Evolutionary conservation across 2,113 vertebrate genomes (phyloP).

Genomic region (Phyllopteryx taeniolatus): DNA sequence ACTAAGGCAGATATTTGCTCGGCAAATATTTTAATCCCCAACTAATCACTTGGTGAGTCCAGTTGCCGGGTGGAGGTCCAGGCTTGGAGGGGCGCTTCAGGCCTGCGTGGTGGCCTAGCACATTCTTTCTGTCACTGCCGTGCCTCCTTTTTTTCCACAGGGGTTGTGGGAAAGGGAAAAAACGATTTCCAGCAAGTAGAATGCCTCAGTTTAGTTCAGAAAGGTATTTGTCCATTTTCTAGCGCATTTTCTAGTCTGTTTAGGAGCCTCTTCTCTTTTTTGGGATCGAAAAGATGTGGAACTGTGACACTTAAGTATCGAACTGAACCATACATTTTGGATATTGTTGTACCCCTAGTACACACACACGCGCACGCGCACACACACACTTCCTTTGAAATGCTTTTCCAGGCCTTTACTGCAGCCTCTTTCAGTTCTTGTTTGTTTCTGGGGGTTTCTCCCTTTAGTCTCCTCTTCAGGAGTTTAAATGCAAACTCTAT

Average conservation of each 20-base stretch:
- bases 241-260: not conserved
- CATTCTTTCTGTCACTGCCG: constrained; percentile 72
- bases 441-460: too few relatives aligned
- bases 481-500: too few relatives aligned
- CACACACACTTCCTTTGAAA: too few relatives aligned
- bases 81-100: constrained; percentile 13
- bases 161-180: constrained; percentile 64
- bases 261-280: not conserved
- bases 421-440: too few relatives aligned
- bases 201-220: not conserved
- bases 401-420: too few relatives aligned
- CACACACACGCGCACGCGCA: too few relatives aligned
- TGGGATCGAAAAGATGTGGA: too few relatives aligned
- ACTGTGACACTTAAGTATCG: too few relatives aligned
- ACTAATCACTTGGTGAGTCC: constrained; percentile 80
- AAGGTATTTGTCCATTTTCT: not conserved
- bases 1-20: constrained; percentile 77
- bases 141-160: constrained; percentile 55
- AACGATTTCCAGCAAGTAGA: not conserved
- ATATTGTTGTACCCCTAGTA: too few relatives aligned
- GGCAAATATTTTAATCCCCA: constrained; percentile 82
- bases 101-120: constrained; percentile 63
- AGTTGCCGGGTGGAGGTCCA: constrained; percentile 53
- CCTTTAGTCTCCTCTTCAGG: too few relatives aligned
- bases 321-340: too few relatives aligned